Conservation (phyloP, 2,888 invertebrate genomes). For the Rapana venosa region DNA sequence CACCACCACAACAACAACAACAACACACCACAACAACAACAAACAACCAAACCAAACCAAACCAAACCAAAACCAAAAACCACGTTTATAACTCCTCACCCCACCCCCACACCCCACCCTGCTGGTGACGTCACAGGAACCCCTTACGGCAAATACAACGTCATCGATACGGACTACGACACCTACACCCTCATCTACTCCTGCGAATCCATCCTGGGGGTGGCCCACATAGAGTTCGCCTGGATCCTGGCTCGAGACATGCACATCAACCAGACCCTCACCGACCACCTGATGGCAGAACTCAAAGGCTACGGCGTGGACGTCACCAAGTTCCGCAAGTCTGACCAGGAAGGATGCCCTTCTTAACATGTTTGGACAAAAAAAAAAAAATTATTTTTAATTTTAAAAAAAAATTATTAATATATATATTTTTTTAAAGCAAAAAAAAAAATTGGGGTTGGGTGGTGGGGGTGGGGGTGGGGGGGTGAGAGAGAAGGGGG, state of each 20-base stretch:
- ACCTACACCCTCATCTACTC: slow-evolving; percentile 50
- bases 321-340: slow-evolving; percentile 38
- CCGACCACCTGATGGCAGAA: slow-evolving; percentile 38
- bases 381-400: no score
- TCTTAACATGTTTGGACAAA: slow-evolving; percentile 1
- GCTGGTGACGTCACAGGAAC: slow-evolving; percentile 30
- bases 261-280: slow-evolving; percentile 26
- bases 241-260: slow-evolving; percentile 45
- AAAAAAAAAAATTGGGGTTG: no score
- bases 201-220: slow-evolving; percentile 41
- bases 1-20: no score
- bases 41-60: background rate
- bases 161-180: slow-evolving; percentile 48
- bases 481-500: no score
- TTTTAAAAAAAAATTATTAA: no score
- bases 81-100: background rate
- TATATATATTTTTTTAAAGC: no score
- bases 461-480: no score
- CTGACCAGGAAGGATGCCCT: slow-evolving; percentile 43
- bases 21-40: background rate
- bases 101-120: background rate
- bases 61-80: background rate
- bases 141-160: slow-evolving; percentile 47
- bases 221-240: slow-evolving; percentile 47
- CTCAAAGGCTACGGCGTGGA: slow-evolving; percentile 40